Base-by-base conservation (phyloP, 1,140 invertebrate genomes). In the Acromyrmex heyeri region DNA sequence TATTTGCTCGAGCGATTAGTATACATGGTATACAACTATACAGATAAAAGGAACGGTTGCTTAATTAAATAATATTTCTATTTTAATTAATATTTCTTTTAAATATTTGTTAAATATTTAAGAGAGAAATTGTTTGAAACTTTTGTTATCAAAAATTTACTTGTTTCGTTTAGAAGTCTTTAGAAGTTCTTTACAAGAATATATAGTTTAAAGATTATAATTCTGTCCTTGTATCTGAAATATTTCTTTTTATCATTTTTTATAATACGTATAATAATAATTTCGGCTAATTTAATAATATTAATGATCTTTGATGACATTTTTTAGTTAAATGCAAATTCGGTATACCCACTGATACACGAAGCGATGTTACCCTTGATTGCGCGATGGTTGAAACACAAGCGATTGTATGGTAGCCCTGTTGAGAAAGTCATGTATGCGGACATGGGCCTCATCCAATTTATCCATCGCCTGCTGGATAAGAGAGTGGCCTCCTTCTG, bases 401-500 rank as follows among this genome's bases (percentile, higher is more conserved):
- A 95, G 86, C 87, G 95, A 64, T 93, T 95, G 24, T 94, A 95
- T 87, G 96, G 96, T 16, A 96, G 94, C 10, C 24, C 83, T 3
- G 93, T 96, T 24, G 96, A 96, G 87, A 96, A 95, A 85, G 89
- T 93, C 0, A 88, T 96, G 21, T 96, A 96, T 88, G 95, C 95
- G 90, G 93, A 96, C 24, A 96, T 97, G 95, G 93, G 93, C 1
- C 92, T 97, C 24, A 90, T 96, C 6, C 94, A 96, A 27, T 95
- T 96, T 5, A 95, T 96, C 27, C 95, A 96, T 77, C 94, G 96
- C 27, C 92, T 97, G 44, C 86, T 97, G 44, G 95, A 95, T 34
- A 96, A 96, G 77, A 91, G 96, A 24, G 96, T 96, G 0, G 92
- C 96, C 0, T 92, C 93, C 1, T 97, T 97, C 83, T 94, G 96